Evolutionary conservation across 2,113 vertebrate genomes (phyloP).

Genomic region (Lagopus leucura): DNA sequence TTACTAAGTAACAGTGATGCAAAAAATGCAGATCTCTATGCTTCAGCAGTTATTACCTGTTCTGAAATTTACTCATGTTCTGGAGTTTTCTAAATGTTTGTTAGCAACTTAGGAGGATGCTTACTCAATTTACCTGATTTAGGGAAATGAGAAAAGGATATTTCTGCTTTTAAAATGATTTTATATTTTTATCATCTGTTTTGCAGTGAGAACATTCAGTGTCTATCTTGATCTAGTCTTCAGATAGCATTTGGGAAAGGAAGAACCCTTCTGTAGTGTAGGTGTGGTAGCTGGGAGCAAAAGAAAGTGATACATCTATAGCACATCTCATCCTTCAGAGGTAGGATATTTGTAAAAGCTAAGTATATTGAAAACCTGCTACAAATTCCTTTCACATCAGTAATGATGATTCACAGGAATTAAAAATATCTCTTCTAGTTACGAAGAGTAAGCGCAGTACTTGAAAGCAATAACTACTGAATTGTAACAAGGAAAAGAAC

Average conservation of each 20-base stretch:
- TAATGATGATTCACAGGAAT: neutral
- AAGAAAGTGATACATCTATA: neutral
- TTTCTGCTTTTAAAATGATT: neutral
- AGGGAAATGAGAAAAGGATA: neutral
- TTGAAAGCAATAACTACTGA: neutral
- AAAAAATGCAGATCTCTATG: neutral
- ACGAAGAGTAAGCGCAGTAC: neutral
- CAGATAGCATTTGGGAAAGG: neutral
- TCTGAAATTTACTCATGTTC: slow-evolving; percentile 5
- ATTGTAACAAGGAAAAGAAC: neutral
- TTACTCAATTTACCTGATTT: neutral
- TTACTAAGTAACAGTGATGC: neutral
- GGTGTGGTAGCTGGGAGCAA: neutral
- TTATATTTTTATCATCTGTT: neutral
- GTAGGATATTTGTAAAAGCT: neutral
- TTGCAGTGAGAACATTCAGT: neutral
- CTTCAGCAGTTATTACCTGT: neutral
- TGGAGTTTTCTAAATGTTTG: neutral
- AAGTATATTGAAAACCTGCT: neutral
- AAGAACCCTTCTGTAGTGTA: accelerated
- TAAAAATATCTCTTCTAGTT: neutral
- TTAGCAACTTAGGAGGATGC: neutral
- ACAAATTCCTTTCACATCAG: neutral
- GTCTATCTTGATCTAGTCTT: neutral
- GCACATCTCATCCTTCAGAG: neutral